These are phyloP conservation scores for Platycercus adscitus DNA, from an alignment of 2,113 vertebrate species.

Conservation along the genomic window DNA sequence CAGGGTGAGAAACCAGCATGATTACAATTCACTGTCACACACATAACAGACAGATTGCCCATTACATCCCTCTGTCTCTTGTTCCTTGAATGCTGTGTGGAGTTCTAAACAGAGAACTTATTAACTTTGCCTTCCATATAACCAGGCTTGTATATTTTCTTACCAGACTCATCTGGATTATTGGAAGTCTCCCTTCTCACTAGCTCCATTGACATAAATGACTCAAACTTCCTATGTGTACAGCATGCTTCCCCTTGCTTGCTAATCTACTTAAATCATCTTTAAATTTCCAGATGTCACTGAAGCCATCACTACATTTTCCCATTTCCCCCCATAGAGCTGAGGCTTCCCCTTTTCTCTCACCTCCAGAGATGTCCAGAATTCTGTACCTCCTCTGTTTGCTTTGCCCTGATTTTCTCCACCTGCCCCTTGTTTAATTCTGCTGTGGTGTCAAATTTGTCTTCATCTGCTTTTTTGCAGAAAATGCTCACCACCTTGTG, in stretches of 20 bases:
- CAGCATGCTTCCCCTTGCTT: not conserved
- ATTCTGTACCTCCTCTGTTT: not conserved
- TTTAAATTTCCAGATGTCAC: not conserved
- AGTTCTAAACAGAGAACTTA: not conserved
- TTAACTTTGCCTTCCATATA: not conserved
- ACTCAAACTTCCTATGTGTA: not conserved
- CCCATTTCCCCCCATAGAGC: not conserved
- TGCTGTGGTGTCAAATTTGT: not conserved
- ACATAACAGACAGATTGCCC: not conserved
- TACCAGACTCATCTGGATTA: not conserved
- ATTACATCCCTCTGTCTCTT: not conserved
- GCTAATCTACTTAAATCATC: not conserved
- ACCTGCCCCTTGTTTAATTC: not conserved
- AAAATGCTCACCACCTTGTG: not conserved
- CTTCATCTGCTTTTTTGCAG: not conserved
- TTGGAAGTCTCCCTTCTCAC: not conserved
- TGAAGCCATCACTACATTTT: not conserved
- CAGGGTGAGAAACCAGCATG: not conserved
- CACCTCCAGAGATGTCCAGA: rapidly evolving
- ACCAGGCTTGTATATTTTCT: not conserved
- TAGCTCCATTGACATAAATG: not conserved
- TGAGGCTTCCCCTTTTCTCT: not conserved
- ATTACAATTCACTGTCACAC: not conserved
- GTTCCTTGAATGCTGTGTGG: not conserved
- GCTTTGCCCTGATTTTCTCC: not conserved